phyloP scores from a whole-genome alignment of 2,797 vertebrate species.

The Danio albolineatus region DNA sequence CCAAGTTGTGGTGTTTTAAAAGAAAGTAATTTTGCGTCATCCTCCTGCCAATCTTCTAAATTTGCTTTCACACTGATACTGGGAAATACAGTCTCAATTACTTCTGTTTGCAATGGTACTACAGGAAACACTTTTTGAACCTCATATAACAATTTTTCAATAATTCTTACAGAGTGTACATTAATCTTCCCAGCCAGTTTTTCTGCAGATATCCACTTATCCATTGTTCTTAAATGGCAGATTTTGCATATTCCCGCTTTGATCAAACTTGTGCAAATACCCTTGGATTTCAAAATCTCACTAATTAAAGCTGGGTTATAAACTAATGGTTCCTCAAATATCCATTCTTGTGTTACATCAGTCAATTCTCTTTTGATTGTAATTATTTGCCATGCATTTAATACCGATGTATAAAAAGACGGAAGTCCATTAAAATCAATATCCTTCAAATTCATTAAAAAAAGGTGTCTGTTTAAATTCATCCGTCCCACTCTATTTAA shows the following conservation, averaged over 20 bases:
- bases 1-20: background rate
- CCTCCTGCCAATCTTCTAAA: background rate
- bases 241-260: background rate
- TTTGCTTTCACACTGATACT: background rate
- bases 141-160: background rate
- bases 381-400: background rate
- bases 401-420: background rate
- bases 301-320: background rate
- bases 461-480: background rate
- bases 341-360: background rate
- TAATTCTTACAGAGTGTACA: background rate
- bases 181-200: background rate
- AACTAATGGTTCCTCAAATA: background rate
- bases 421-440: background rate
- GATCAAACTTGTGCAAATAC: background rate
- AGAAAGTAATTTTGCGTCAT: background rate
- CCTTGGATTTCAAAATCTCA: background rate
- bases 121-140: background rate
- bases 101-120: background rate
- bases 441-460: background rate
- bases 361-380: background rate
- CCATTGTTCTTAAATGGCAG: background rate
- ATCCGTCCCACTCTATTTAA: background rate
- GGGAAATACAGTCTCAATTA: background rate
- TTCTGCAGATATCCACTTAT: background rate